Conservation (phyloP, 2,888 invertebrate genomes). For the Zygothrica quintamaculata region DNA sequence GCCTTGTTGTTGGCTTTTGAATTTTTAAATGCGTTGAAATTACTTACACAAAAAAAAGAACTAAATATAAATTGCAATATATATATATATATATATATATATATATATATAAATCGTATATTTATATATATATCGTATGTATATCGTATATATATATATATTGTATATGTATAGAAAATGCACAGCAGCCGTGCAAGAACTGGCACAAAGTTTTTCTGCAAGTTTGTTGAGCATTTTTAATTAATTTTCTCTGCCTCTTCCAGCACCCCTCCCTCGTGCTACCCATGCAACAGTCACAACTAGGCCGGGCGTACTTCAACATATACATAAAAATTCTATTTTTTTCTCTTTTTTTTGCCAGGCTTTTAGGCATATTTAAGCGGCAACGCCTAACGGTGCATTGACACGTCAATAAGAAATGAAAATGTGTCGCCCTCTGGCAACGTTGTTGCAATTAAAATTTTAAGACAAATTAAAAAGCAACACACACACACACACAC, state of each 20-base stretch:
- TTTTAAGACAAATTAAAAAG: constrained; percentile 77
- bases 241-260: constrained; percentile 38
- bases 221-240: constrained; percentile 54
- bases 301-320: no score
- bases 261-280: no score
- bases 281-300: neutral
- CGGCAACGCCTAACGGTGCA: constrained; percentile 40
- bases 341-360: no score
- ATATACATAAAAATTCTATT: no score
- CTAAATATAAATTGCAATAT: constrained; percentile 19
- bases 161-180: constrained; percentile 31
- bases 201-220: constrained; percentile 33
- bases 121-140: constrained; percentile 19
- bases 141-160: constrained; percentile 23
- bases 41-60: constrained; percentile 21
- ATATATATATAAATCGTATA: constrained; percentile 28
- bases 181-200: constrained; percentile 29
- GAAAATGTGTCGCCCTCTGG: constrained; percentile 46
- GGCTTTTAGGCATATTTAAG: constrained; percentile 54
- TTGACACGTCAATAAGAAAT: constrained; percentile 70
- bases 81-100: constrained; percentile 13
- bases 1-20: constrained; percentile 52
- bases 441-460: constrained; percentile 70
- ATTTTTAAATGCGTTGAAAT: constrained; percentile 65
- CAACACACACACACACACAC: constrained; percentile 10